A percentile compares a stretch with the other conserved stretches of the same genome.
Conservation (phyloP, 2,888 invertebrate species). For the Syrista parreyssii region DNA sequence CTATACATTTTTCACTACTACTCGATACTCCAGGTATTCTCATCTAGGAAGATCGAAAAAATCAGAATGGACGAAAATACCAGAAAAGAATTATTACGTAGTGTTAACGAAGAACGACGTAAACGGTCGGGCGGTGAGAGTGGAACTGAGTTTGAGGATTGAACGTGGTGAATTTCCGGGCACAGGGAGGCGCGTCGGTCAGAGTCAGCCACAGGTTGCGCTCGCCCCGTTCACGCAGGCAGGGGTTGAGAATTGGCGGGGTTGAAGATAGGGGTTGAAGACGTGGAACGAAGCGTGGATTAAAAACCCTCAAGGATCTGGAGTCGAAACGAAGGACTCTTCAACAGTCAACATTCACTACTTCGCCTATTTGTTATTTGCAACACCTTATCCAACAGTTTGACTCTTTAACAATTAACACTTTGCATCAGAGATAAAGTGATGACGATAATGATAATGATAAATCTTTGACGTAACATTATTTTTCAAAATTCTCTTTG, state of each 20-base stretch:
- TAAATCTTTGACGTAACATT: neutral
- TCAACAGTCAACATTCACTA: neutral
- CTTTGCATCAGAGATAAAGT: neutral
- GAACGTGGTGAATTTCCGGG: slow-evolving; percentile 59
- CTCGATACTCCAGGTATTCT: neutral
- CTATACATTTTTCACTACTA: neutral
- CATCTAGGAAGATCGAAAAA: neutral
- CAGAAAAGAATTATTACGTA: neutral
- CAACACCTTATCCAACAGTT: neutral
- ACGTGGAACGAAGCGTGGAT: neutral
- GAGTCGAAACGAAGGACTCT: neutral
- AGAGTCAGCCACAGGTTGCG: slow-evolving; percentile 65
- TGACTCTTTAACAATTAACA: neutral
- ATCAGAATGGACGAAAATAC: neutral
- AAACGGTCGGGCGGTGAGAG: slow-evolving; percentile 53
- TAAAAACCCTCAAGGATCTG: neutral
- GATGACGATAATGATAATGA: neutral
- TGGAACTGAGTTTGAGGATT: slow-evolving; percentile 58
- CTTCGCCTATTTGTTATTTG: neutral
- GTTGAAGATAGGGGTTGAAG: neutral
- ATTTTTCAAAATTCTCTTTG: neutral
- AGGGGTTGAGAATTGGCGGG: neutral
- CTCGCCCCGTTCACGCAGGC: slow-evolving; percentile 44
- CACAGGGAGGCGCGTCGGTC: slow-evolving; percentile 58
- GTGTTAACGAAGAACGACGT: slow-evolving; percentile 30